Conservation (phyloP, 2,113 vertebrate species). For the Nycticryphes semicollaris region DNA sequence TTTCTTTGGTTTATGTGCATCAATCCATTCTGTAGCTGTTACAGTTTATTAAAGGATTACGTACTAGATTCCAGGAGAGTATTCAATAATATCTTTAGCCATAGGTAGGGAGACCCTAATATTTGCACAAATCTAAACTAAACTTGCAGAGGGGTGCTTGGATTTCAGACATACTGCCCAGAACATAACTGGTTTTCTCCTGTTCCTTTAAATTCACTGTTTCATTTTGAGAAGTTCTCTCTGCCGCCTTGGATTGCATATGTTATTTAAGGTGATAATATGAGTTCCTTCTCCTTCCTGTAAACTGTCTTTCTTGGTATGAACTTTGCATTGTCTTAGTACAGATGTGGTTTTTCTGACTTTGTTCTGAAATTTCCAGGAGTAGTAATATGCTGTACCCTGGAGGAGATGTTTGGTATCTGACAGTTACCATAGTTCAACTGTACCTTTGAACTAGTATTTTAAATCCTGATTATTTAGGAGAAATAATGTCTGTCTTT, state of each 20-base stretch:
- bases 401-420: not conserved
- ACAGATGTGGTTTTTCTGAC: not conserved
- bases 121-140: not conserved
- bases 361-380: not conserved
- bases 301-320: not conserved
- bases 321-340: not conserved
- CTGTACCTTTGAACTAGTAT: not conserved
- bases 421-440: not conserved
- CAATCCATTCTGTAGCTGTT: not conserved
- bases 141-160: not conserved
- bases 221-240: not conserved
- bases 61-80: not conserved
- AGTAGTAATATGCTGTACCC: not conserved
- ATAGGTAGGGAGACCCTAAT: not conserved
- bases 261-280: not conserved
- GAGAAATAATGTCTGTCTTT: not conserved
- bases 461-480: not conserved
- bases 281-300: not conserved
- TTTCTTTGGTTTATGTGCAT: not conserved
- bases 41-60: not conserved
- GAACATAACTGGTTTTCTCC: not conserved
- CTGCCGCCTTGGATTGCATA: not conserved
- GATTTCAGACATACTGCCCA: not conserved
- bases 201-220: not conserved
- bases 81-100: not conserved